phyloP scores from a whole-genome alignment of 1,140 invertebrate genomes.

The Zeugodacus cucurbitae region DNA sequence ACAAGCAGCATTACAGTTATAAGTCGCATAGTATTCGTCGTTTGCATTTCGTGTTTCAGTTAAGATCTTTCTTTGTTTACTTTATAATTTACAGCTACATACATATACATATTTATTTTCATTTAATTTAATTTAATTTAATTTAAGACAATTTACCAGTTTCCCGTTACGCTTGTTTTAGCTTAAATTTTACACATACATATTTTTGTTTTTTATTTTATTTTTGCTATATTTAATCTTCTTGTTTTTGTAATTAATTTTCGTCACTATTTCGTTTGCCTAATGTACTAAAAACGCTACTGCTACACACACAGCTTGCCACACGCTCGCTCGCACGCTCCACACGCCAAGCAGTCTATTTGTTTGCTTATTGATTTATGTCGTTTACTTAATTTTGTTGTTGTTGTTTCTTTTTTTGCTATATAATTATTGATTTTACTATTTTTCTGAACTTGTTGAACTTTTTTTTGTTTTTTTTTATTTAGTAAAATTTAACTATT shows the following conservation, averaged over 20 bases:
- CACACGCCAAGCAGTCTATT: not conserved
- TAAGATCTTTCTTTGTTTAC: not conserved
- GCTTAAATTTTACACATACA: not conserved
- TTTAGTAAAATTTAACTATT: not conserved
- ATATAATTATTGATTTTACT: not conserved
- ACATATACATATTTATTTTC: not conserved
- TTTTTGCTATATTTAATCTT: no score
- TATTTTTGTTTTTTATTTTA: not conserved
- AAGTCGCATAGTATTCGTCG: constrained; percentile 7
- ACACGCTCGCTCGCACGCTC: not conserved
- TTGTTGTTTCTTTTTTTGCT: not conserved
- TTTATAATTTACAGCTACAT: not conserved
- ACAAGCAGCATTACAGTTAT: not conserved
- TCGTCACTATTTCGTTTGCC: not conserved
- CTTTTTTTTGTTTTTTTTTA: not conserved
- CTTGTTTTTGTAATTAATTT: not conserved
- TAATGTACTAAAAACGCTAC: not conserved
- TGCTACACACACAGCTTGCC: not conserved
- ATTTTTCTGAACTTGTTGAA: not conserved
- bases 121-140: not conserved
- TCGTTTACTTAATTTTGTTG: not conserved
- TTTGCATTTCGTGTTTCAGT: not conserved
- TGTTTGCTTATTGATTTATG: not conserved
- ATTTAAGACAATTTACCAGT: constrained; percentile 16
- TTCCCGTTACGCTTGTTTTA: not conserved